Conservation (phyloP, 2,113 vertebrate genomes). For the Prinia subflava region DNA sequence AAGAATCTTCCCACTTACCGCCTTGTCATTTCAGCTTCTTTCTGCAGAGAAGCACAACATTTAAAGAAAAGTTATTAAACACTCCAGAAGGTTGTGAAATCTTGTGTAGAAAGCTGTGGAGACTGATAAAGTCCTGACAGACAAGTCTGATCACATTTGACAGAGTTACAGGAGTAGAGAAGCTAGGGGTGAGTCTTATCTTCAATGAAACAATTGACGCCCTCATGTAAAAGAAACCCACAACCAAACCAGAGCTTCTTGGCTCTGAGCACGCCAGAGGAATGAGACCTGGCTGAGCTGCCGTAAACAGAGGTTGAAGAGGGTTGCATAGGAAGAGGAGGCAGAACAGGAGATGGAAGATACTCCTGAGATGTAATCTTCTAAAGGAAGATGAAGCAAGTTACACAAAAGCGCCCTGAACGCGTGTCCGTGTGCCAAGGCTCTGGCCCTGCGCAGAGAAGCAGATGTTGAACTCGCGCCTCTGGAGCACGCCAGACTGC, state of each 20-base stretch:
- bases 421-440: not conserved
- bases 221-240: not conserved
- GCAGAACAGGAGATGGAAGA: not conserved
- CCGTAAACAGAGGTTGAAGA: not conserved
- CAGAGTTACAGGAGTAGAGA: not conserved
- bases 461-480: not conserved
- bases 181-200: not conserved
- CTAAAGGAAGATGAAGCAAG: not conserved
- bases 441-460: not conserved
- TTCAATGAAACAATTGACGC: not conserved
- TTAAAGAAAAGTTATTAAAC: constrained; percentile 10
- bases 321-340: not conserved
- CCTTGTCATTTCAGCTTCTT: not conserved
- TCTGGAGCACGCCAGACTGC: not conserved
- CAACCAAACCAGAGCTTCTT: not conserved
- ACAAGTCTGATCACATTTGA: constrained; percentile 31
- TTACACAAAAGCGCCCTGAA: not conserved
- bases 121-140: constrained; percentile 39
- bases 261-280: not conserved
- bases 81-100: constrained; percentile 22
- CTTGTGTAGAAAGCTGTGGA: not conserved
- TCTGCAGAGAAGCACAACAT: not conserved
- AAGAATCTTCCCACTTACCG: not conserved
- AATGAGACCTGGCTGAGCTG: not conserved
- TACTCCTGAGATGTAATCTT: not conserved